Conservation (phyloP, 2,888 invertebrate genomes). For the Apoderus coryli region DNA sequence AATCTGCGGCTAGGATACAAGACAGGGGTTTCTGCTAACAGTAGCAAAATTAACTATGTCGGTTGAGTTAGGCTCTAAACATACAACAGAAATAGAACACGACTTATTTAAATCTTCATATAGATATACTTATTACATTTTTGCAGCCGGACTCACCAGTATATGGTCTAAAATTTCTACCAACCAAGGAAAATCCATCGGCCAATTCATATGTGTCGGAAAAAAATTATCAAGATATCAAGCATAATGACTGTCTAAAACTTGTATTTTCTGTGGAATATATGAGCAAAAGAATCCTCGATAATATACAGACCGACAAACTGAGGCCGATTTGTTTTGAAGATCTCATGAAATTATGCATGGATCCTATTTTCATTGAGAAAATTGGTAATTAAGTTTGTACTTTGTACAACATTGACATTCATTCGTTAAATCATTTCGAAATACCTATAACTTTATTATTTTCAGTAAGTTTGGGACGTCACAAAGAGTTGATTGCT, state of each 20-base stretch:
- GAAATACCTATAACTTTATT: too few species aligned
- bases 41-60: too few species aligned
- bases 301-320: slow-evolving; percentile 16
- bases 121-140: slow-evolving; percentile 1
- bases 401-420: too few species aligned
- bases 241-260: slow-evolving; percentile 27
- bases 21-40: too few species aligned
- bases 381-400: slow-evolving; percentile 22
- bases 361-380: slow-evolving; percentile 27
- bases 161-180: slow-evolving; percentile 25
- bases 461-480: slow-evolving; percentile 16
- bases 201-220: slow-evolving; percentile 23
- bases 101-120: too few species aligned
- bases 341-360: slow-evolving; percentile 22
- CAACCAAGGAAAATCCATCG: slow-evolving; percentile 19
- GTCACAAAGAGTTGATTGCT: slow-evolving; percentile 15
- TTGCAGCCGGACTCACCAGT: slow-evolving; percentile 19
- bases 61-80: too few species aligned
- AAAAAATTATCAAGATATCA: slow-evolving; percentile 23
- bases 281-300: slow-evolving; percentile 23
- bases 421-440: too few species aligned
- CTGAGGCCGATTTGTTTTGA: slow-evolving; percentile 19
- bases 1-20: too few species aligned
- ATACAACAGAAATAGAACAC: too few species aligned
- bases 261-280: slow-evolving; percentile 25